Evolutionary conservation across 2,888 invertebrate species (phyloP).

Genomic region (Eupithecia subfuscata): DNA sequence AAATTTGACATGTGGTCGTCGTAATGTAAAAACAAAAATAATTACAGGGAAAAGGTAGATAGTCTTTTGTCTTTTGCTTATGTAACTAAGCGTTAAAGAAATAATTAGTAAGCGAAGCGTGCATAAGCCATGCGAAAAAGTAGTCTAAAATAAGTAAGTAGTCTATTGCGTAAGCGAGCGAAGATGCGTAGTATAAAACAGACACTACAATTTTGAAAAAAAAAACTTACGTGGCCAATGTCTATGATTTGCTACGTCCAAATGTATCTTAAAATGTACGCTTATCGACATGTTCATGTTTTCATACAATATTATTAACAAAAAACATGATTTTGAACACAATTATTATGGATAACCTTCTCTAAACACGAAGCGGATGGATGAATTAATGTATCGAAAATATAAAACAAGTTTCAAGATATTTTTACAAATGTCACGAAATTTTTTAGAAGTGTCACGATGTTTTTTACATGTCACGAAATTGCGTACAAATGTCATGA

Average conservation of each 20-base stretch:
- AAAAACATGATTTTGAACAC: slow-evolving; percentile 13
- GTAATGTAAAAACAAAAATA: background rate
- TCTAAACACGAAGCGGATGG: background rate
- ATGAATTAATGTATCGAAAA: slow-evolving; percentile 10
- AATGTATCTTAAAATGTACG: background rate
- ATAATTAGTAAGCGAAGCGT: slow-evolving; percentile 32
- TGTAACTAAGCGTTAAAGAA: background rate
- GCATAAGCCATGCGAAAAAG: slow-evolving; percentile 21
- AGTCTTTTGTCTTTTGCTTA: background rate
- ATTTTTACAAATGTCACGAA: slow-evolving; percentile 54
- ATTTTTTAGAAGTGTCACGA: slow-evolving; percentile 46
- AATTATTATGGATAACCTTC: background rate
- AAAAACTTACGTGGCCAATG: background rate
- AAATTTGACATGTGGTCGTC: background rate
- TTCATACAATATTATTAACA: slow-evolving; percentile 4
- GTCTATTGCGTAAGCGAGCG: slow-evolving; percentile 8
- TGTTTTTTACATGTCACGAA: slow-evolving; percentile 1
- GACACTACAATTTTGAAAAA: background rate
- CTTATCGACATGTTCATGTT: background rate
- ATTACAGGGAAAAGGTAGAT: background rate
- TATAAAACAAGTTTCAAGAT: slow-evolving; percentile 26
- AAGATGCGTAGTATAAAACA: slow-evolving; percentile 15
- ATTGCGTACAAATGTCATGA: slow-evolving; percentile 37
- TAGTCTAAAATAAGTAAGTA: slow-evolving; percentile 3
- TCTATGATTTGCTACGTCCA: slow-evolving; percentile 7